These are phyloP conservation scores for Brienomyrus brachyistius DNA, from an alignment of 2,113 vertebrate species.

Conservation along the genomic window DNA sequence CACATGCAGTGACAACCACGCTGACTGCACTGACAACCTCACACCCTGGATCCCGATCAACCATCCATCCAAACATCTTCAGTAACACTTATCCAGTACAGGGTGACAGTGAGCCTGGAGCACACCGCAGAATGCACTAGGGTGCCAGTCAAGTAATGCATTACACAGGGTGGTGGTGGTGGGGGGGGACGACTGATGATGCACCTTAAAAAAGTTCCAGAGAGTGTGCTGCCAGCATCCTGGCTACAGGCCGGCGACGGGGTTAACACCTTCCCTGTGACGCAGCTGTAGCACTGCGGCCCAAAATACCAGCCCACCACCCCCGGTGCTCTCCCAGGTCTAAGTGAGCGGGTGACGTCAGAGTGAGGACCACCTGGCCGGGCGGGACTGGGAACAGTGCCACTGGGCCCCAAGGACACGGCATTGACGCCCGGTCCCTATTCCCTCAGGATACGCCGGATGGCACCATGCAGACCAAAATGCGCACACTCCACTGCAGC, in stretches of 20 bases:
- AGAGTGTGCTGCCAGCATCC: not conserved
- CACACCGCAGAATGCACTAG: not conserved
- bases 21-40: not conserved
- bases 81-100: not conserved
- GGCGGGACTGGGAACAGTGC: not conserved
- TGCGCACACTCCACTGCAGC: not conserved
- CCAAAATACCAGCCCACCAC: not conserved
- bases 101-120: not conserved
- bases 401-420: not conserved
- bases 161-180: not conserved
- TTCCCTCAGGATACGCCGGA: not conserved
- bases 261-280: not conserved
- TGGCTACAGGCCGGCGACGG: not conserved
- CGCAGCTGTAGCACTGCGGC: not conserved
- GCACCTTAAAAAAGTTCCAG: not conserved
- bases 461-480: not conserved
- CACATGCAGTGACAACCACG: not conserved
- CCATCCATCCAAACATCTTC: not conserved
- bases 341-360: not conserved
- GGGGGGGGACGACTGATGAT: not conserved
- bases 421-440: not conserved
- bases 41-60: not conserved
- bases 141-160: not conserved
- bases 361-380: not conserved
- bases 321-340: not conserved